These are phyloP conservation scores for Thereva unica DNA, from an alignment of 2,888 invertebrate species.

Conservation along the genomic window DNA sequence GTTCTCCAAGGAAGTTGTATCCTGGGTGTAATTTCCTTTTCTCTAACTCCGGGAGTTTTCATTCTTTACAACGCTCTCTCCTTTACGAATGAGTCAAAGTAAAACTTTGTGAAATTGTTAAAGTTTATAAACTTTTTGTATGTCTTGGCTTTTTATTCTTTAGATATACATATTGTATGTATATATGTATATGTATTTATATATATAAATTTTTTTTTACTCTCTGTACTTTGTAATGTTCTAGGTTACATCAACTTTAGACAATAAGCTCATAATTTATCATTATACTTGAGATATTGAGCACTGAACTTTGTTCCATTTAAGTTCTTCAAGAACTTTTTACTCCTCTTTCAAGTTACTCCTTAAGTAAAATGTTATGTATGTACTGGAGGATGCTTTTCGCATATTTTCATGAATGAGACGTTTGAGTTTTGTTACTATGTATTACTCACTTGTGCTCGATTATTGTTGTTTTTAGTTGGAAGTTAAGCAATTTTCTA, in stretches of 20 bases:
- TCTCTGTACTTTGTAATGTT: constrained; percentile 14
- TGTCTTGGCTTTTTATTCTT: background rate
- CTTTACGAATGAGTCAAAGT: constrained; percentile 29
- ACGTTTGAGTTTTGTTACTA: background rate
- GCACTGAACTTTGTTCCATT: background rate
- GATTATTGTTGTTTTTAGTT: too few species aligned
- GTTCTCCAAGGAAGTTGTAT: constrained; percentile 7
- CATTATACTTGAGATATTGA: constrained; percentile 31
- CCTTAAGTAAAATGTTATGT: too few species aligned
- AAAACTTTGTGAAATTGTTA: constrained; percentile 34
- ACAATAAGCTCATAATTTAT: constrained; percentile 36
- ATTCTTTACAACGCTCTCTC: constrained; percentile 1
- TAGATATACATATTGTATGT: too few species aligned
- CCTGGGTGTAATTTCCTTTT: constrained; percentile 13
- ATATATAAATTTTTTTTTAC: background rate
- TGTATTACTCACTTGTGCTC: background rate
- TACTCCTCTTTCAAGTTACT: too few species aligned
- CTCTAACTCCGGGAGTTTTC: constrained; percentile 1
- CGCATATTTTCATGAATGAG: background rate
- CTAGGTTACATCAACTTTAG: constrained; percentile 28
- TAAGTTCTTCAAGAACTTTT: too few species aligned
- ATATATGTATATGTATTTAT: too few species aligned
- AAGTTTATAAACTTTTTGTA: constrained; percentile 23
- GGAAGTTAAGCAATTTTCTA: too few species aligned
- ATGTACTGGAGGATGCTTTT: too few species aligned